Evolutionary conservation across 1,140 invertebrate species (phyloP), one percentile per base, ranked within the genome.

Genomic region (Drosophila subobscura): DNA sequence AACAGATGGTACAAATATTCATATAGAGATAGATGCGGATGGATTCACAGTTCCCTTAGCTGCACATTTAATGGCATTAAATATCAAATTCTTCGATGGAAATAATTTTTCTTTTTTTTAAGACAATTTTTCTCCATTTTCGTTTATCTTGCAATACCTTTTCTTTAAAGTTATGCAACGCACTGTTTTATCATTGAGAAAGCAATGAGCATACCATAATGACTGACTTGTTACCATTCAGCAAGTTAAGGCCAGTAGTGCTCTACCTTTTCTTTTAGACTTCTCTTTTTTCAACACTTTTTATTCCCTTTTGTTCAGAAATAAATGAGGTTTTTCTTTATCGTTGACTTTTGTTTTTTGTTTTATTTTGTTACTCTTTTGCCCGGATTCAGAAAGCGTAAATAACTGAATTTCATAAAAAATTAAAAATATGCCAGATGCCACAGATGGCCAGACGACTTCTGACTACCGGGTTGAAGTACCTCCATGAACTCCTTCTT

Each of bases 341-440:
- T 37, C 3, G 33, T 10, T 12, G 4, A 37, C 33, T 37, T 37
- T 37, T 68, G 46, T 47, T 57, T 56, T 50, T 50, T 54, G 12
- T 29, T 61, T 29, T 33, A 16, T 51, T 57, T 56, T 45, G 14
- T 64, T 47, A 12, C 14, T 45, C 58, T 42, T 59, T 40, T 40
- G 33, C 50, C 63, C 37, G 58, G 56, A 76, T 76, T 76, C 76
- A 77, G 80, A 84, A 84, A 84, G 80, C 83, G 78, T 86, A 88
- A 75, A 86, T 70, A 86, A 86, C 76, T 74, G 60, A 74, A 67
- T 85, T 85, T 81, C 50, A 49, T 57, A 50, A 45, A 50, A 45
- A 71, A 20, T 33, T 25, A 3, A 37, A 37, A 37, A 12, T 3
- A 37, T 37, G 33, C 33, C 33, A 37, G 33, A 37, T 37, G 33